A percentile compares a stretch with the other conserved stretches of the same genome.
Evolutionary conservation across 2,888 invertebrate genomes (phyloP).

Genomic region (Stenodema calcarata): DNA sequence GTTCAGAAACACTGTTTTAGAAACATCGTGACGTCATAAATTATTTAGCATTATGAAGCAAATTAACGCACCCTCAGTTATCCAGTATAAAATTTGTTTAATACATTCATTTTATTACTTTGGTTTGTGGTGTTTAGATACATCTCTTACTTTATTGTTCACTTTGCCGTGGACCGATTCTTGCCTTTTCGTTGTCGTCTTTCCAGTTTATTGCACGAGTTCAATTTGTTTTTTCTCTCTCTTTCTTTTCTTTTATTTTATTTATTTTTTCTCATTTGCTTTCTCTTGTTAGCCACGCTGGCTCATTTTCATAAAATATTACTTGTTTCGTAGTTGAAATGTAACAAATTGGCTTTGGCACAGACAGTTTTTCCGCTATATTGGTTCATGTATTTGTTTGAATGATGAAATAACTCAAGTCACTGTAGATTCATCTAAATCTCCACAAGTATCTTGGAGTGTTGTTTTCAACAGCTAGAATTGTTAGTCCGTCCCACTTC

Average conservation of each 20-base stretch:
- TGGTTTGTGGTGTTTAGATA: conserved; percentile 23
- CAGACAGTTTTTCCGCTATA: too few species aligned
- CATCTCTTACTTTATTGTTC: not conserved
- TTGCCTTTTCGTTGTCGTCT: not conserved
- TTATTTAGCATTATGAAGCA: conserved; percentile 38
- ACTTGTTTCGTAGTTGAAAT: not conserved
- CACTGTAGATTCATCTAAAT: too few species aligned
- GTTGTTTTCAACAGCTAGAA: too few species aligned
- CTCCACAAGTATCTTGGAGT: too few species aligned
- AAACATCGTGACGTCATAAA: not conserved
- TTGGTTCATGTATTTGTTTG: too few species aligned
- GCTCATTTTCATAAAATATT: not conserved
- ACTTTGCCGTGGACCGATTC: not conserved
- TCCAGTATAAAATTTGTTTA: conserved; percentile 22
- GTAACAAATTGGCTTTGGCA: too few species aligned
- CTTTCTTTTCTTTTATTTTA: not conserved
- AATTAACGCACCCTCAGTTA: conserved; percentile 54
- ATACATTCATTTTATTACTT: conserved; percentile 33
- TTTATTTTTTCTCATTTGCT: not conserved
- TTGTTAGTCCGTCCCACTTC: too few species aligned
- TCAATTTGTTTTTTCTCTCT: not conserved
- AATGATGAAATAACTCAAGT: too few species aligned
- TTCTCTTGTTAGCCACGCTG: not conserved
- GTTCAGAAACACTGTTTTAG: not conserved
- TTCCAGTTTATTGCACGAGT: conserved; percentile 13